These are phyloP conservation scores for Enteromius anoplus DNA, from an alignment of 2,797 vertebrate species.

Conservation along the genomic window DNA sequence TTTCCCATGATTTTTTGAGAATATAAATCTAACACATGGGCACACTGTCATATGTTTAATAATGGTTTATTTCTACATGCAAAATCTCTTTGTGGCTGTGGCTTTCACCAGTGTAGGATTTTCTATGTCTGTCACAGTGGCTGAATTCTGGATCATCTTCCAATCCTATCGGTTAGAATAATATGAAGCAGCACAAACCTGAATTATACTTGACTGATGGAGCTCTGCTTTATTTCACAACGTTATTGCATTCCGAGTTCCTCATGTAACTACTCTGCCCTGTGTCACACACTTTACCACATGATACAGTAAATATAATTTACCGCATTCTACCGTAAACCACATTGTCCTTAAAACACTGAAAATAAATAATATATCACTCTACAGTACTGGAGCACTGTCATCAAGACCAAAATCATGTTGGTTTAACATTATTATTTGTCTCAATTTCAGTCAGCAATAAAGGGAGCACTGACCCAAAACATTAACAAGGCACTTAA, in stretches of 20 bases:
- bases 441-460: background rate
- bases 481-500: background rate
- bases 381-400: background rate
- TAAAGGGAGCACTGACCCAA: background rate
- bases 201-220: conserved; percentile 25
- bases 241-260: conserved; percentile 23
- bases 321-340: background rate
- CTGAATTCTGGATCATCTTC: conserved; percentile 3
- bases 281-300: conserved; percentile 20
- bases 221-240: conserved; percentile 42
- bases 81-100: conserved; percentile 29
- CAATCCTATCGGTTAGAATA: conserved; percentile 29
- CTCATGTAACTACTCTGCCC: background rate
- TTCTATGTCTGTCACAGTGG: conserved; percentile 26
- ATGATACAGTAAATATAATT: conserved; percentile 31
- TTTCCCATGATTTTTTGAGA: conserved; percentile 10
- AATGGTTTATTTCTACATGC: conserved; percentile 9
- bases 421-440: conserved; percentile 9
- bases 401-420: background rate
- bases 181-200: conserved; percentile 4
- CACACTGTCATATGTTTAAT: conserved; percentile 17
- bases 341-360: background rate
- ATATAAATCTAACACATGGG: conserved; percentile 35
- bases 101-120: conserved; percentile 14
- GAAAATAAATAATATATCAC: conserved; percentile 3